Evolutionary conservation across 2,888 invertebrate species (phyloP).

Genomic region (Phengaris alcon): DNA sequence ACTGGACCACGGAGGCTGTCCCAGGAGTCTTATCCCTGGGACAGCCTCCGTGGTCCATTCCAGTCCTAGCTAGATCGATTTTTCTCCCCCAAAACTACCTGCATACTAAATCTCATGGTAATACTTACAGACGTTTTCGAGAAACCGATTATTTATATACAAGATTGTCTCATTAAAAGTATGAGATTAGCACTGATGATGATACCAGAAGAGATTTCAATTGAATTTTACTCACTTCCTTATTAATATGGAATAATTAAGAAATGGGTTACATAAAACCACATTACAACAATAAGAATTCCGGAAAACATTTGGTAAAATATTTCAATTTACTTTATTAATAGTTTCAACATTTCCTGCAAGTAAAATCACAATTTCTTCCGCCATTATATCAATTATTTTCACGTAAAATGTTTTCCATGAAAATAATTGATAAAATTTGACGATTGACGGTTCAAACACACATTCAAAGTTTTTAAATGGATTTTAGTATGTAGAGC

Average conservation of each 20-base stretch:
- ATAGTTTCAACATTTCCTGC: not conserved
- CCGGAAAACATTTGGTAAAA: not conserved
- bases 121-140: too few relatives aligned
- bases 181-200: not conserved
- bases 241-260: not conserved
- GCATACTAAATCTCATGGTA: too few relatives aligned
- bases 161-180: too few relatives aligned
- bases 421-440: not conserved
- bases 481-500: too few relatives aligned
- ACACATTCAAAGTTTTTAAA: too few relatives aligned
- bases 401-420: not conserved
- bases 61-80: too few relatives aligned
- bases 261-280: not conserved
- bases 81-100: too few relatives aligned
- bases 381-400: not conserved
- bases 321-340: not conserved
- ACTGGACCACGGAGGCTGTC: too few relatives aligned
- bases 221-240: not conserved
- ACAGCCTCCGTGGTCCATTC: too few relatives aligned
- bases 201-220: conserved; percentile 9
- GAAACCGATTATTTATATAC: too few relatives aligned
- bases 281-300: not conserved
- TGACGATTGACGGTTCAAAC: too few relatives aligned
- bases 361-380: not conserved
- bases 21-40: too few relatives aligned